These are phyloP conservation scores for Augochlorella aurata DNA, from an alignment of 2,888 invertebrate genomes.

Conservation along the genomic window DNA sequence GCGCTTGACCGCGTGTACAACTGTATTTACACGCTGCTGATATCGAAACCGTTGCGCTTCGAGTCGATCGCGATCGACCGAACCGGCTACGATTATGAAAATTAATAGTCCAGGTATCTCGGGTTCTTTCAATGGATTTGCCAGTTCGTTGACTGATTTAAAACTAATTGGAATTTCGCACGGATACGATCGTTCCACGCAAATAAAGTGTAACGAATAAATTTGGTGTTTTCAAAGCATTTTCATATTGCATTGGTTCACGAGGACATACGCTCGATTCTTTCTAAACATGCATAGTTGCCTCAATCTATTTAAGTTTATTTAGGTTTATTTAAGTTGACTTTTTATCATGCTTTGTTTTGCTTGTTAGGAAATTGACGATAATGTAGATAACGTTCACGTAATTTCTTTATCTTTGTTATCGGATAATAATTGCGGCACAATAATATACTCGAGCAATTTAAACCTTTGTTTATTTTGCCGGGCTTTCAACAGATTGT, in stretches of 20 bases:
- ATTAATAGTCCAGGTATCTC: not conserved
- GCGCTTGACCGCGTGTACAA: slow-evolving; percentile 36
- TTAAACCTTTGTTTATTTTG: not conserved
- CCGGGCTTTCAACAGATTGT: not conserved
- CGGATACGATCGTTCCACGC: not conserved
- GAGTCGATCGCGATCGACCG: not conserved
- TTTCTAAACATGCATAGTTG: not conserved
- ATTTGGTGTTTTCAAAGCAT: not conserved
- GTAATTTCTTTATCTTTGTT: not conserved
- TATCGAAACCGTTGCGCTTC: slow-evolving; percentile 1
- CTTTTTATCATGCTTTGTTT: not conserved
- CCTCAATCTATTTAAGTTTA: not conserved
- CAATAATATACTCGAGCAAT: not conserved
- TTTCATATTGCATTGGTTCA: not conserved
- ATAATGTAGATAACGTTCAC: not conserved
- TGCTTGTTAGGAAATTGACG: not conserved
- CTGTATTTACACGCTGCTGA: not conserved
- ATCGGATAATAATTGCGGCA: not conserved
- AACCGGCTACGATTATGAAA: not conserved
- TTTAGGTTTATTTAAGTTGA: not conserved
- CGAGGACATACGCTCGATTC: not conserved
- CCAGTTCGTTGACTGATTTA: not conserved
- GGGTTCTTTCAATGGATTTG: not conserved
- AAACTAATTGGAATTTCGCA: not conserved
- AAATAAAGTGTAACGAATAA: not conserved